Evolutionary conservation across 2,113 vertebrate species (phyloP).

Genomic region (Zosterops japonicus): DNA sequence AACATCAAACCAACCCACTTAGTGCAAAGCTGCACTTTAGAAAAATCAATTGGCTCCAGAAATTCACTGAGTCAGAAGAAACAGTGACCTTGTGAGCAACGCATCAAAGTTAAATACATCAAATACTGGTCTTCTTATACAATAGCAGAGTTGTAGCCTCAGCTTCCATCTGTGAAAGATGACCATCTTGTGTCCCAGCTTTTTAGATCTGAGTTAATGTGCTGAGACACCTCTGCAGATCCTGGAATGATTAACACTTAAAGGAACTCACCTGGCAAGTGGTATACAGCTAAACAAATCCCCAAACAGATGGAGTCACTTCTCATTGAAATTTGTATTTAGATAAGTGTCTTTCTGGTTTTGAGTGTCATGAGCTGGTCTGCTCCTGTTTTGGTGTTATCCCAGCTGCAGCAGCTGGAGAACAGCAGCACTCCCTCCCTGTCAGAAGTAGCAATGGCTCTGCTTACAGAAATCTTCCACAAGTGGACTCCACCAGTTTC

Average conservation of each 20-base stretch:
- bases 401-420: background rate
- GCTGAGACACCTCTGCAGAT: background rate
- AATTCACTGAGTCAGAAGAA: slow-evolving; percentile 11
- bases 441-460: background rate
- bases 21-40: background rate
- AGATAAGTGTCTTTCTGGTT: background rate
- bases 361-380: background rate
- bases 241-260: background rate
- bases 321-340: background rate
- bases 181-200: background rate
- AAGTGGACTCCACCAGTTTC: background rate
- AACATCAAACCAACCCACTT: background rate
- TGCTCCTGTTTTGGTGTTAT: background rate
- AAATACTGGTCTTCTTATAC: background rate
- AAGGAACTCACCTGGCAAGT: background rate
- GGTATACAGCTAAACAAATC: background rate
- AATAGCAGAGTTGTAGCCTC: background rate
- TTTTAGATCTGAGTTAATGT: background rate
- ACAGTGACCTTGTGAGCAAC: background rate
- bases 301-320: background rate
- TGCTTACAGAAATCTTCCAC: background rate
- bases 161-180: background rate
- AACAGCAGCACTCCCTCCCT: background rate
- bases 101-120: background rate
- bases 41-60: background rate